phyloP scores from a whole-genome alignment of 2,888 invertebrate species.

The Frankliniella fusca region DNA sequence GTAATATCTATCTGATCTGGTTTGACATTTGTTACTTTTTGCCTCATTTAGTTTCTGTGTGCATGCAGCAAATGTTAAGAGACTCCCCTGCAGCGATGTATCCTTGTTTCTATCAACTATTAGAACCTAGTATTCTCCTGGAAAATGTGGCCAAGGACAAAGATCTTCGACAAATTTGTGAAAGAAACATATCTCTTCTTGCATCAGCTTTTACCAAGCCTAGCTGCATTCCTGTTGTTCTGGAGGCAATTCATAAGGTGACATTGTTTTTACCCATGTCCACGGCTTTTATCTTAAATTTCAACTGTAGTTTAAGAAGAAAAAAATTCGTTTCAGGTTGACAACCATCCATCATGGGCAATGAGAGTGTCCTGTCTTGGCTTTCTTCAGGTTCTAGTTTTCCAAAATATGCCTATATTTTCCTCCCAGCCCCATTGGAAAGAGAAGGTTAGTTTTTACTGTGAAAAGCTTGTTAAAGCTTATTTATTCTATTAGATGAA shows the following conservation, averaged over 20 bases:
- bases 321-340: not conserved
- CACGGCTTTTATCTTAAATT: not conserved
- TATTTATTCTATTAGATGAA: no score
- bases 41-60: constrained; percentile 46
- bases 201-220: constrained; percentile 60
- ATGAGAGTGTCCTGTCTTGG: constrained; percentile 62
- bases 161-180: constrained; percentile 66
- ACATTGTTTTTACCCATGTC: constrained; percentile 4
- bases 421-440: constrained; percentile 42
- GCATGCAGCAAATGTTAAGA: constrained; percentile 40
- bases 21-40: not conserved
- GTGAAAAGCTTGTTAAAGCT: not conserved
- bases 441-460: not conserved
- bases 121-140: constrained; percentile 64
- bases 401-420: constrained; percentile 66
- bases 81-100: not conserved
- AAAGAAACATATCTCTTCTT: constrained; percentile 62
- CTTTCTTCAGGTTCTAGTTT: constrained; percentile 66
- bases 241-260: constrained; percentile 55
- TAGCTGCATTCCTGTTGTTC: constrained; percentile 56
- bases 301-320: no score
- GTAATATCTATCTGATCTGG: no score
- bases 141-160: constrained; percentile 75
- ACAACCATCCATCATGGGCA: constrained; percentile 57
- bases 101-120: constrained; percentile 45